A percentile compares a stretch with the other conserved stretches of the same genome.
phyloP scores from a whole-genome alignment of 2,797 vertebrate species.

The Parambassis ranga region DNA sequence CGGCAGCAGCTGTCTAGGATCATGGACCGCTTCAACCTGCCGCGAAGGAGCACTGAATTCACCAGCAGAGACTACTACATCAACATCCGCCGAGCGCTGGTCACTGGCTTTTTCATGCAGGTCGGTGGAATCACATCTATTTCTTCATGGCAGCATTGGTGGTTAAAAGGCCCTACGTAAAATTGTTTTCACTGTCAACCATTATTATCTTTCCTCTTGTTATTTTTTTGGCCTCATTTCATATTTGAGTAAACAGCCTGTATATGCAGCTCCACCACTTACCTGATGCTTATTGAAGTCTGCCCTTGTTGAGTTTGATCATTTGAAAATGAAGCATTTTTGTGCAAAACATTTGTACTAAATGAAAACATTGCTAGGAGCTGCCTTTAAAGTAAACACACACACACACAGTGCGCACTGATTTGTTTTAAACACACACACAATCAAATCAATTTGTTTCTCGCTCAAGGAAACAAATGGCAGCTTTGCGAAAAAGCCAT shows the following conservation, averaged over 20 bases:
- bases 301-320: constrained; percentile 23
- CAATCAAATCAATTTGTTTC: constrained; percentile 74
- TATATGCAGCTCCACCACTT: constrained; percentile 2
- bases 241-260: not conserved
- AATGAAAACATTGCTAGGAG: constrained; percentile 14
- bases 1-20: constrained; percentile 96
- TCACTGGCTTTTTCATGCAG: constrained; percentile 98
- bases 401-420: constrained; percentile 11
- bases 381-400: constrained; percentile 1
- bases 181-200: not conserved
- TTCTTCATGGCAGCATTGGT: too few relatives aligned
- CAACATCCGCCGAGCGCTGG: constrained; percentile 95
- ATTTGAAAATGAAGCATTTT: not conserved
- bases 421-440: constrained; percentile 62
- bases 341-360: constrained; percentile 12
- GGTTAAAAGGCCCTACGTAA: too few relatives aligned
- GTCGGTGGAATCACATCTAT: constrained; percentile 71
- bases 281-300: constrained; percentile 14
- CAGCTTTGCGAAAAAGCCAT: constrained; percentile 63
- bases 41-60: constrained; percentile 94
- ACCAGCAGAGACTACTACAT: constrained; percentile 95
- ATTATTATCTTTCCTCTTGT: not conserved
- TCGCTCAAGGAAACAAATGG: constrained; percentile 72
- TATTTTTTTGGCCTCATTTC: not conserved
- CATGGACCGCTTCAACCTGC: constrained; percentile 98